phyloP scores from a whole-genome alignment of 2,888 invertebrate genomes.

The Zaprionus lineosus region DNA sequence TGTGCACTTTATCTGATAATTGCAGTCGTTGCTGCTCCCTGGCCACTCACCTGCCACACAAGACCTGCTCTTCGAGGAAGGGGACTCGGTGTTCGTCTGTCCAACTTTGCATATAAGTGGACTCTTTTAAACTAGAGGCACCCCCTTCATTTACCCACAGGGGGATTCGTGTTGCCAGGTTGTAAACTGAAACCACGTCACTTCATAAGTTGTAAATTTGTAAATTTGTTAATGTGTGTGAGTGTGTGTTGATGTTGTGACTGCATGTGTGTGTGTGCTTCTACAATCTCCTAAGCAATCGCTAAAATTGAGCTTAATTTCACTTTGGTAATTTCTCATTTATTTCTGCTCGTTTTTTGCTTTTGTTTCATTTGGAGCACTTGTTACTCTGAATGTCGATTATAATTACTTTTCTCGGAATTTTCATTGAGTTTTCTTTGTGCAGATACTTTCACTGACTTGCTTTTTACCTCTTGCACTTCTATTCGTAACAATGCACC shows the following conservation, averaged over 20 bases:
- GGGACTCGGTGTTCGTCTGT: neutral
- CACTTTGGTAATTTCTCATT: constrained; percentile 7
- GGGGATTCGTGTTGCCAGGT: constrained; percentile 9
- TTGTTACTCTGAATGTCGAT: constrained; percentile 18
- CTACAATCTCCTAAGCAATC: constrained; percentile 11
- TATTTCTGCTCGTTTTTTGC: constrained; percentile 4
- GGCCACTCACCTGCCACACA: neutral
- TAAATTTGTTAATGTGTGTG: too few relatives aligned
- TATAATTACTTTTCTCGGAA: constrained; percentile 41
- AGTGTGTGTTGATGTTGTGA: neutral
- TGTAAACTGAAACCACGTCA: constrained; percentile 10
- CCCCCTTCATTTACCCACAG: neutral
- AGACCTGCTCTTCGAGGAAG: constrained; percentile 3
- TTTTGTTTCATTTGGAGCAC: constrained; percentile 13
- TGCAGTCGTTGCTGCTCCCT: constrained; percentile 10
- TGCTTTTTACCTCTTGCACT: too few relatives aligned
- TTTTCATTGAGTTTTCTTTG: constrained; percentile 3
- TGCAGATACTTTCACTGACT: constrained; percentile 29
- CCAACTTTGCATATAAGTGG: constrained; percentile 4
- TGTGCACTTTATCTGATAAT: constrained; percentile 22
- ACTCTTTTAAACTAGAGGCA: too few relatives aligned
- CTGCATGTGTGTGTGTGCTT: neutral
- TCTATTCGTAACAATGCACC: too few relatives aligned
- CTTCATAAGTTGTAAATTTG: constrained; percentile 14
- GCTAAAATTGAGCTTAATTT: constrained; percentile 17